A percentile compares a stretch with the other conserved stretches of the same genome.
phyloP scores from a whole-genome alignment of 2,888 invertebrate species.

The Rosalia funebris region DNA sequence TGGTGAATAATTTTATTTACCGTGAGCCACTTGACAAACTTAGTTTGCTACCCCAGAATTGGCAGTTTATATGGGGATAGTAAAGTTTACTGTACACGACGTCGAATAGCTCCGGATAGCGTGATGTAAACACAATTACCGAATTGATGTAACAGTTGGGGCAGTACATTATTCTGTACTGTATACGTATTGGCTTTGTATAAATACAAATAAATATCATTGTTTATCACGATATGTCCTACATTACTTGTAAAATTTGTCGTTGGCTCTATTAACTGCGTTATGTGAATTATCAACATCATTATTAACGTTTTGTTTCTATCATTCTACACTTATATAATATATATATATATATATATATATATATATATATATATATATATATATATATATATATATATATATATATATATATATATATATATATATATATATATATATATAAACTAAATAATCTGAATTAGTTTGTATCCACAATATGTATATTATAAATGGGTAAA shows the following conservation, averaged over 20 bases:
- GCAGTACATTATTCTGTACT: conserved; percentile 52
- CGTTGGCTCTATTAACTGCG: conserved; percentile 38
- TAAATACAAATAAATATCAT: conserved; percentile 42
- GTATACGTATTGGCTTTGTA: conserved; percentile 51
- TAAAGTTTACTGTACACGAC: conserved; percentile 51
- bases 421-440: too few relatives aligned
- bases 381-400: too few relatives aligned
- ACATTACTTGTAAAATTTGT: conserved; percentile 40
- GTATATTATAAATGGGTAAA: too few relatives aligned
- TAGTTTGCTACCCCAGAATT: conserved; percentile 49
- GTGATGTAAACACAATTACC: conserved; percentile 57
- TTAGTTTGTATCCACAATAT: too few relatives aligned
- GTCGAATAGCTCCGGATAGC: conserved; percentile 45
- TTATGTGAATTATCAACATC: conserved; percentile 13
- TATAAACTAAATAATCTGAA: too few relatives aligned
- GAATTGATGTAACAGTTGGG: conserved; percentile 54
- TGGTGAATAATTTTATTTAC: conserved; percentile 50
- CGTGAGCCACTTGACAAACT: conserved; percentile 51
- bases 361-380: too few relatives aligned
- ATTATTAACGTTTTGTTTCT: neutral
- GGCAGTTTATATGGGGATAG: conserved; percentile 51
- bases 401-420: too few relatives aligned
- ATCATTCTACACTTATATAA: too few relatives aligned
- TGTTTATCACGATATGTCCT: conserved; percentile 30
- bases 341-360: too few relatives aligned